Conservation (phyloP, 1,140 invertebrate species). For the Harlomillsia oculata region DNA sequence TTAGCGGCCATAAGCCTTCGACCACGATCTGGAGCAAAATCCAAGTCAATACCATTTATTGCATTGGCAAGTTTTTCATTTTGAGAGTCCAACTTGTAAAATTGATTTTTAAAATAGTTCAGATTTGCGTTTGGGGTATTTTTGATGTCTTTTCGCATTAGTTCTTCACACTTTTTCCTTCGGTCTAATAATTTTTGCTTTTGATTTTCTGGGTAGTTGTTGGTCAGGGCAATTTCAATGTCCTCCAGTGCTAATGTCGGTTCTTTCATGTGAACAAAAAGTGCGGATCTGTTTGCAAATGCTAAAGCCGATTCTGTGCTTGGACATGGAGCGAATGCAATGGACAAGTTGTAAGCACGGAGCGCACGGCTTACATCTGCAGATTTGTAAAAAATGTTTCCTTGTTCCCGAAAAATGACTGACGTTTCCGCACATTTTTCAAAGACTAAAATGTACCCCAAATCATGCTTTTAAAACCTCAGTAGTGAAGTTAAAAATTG, state of each 20-base stretch:
- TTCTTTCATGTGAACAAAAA: not conserved
- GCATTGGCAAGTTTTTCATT: no score
- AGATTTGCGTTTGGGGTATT: no score
- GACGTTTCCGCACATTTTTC: not conserved
- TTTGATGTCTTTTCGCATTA: no score
- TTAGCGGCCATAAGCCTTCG: no score
- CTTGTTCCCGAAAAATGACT: not conserved
- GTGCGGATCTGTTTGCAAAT: slow-evolving; percentile 4
- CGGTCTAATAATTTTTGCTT: not conserved
- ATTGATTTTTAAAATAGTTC: no score
- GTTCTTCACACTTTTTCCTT: slow-evolving; percentile 1
- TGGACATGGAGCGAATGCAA: slow-evolving; percentile 9
- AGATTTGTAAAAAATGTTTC: not conserved
- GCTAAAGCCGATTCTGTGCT: not conserved
- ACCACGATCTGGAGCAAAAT: no score
- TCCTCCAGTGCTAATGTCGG: not conserved
- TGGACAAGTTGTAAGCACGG: slow-evolving; percentile 3
- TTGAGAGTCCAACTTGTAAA: no score
- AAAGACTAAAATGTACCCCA: no score
- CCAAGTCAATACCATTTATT: no score
- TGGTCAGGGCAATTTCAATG: not conserved
- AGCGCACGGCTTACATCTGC: not conserved
- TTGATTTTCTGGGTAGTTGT: not conserved
- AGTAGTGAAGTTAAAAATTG: no score
- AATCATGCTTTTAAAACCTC: no score